phyloP scores from a whole-genome alignment of 2,113 vertebrate genomes.

The Paralichthys olivaceus region DNA sequence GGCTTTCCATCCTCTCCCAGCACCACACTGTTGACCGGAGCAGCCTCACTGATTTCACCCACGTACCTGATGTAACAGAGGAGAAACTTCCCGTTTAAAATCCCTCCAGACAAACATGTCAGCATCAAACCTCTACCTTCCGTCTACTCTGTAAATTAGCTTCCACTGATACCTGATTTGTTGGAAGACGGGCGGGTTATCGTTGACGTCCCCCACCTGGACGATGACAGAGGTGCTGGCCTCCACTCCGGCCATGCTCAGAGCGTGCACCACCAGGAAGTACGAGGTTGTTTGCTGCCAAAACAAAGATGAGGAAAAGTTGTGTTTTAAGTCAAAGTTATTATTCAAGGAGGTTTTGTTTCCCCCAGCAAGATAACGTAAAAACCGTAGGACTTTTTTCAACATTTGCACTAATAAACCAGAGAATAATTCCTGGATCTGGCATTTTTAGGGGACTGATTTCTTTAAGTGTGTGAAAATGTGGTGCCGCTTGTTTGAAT shows the following conservation, averaged over 20 bases:
- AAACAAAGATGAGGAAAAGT: slow-evolving; percentile 32
- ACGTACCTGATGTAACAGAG: slow-evolving; percentile 61
- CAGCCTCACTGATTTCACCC: slow-evolving; percentile 89
- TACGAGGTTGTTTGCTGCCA: slow-evolving; percentile 83
- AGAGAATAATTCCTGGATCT: neutral
- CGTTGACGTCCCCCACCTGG: slow-evolving; percentile 94
- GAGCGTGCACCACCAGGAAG: slow-evolving; percentile 86
- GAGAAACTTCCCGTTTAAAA: neutral
- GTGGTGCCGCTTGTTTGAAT: neutral
- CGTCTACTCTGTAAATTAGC: neutral
- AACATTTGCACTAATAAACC: too few species aligned
- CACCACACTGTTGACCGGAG: slow-evolving; percentile 92
- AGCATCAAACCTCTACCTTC: neutral
- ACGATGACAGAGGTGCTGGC: slow-evolving; percentile 88
- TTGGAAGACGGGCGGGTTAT: slow-evolving; percentile 90
- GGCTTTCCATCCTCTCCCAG: slow-evolving; percentile 86
- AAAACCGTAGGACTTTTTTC: too few species aligned
- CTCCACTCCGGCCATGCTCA: slow-evolving; percentile 93
- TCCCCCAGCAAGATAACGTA: too few species aligned
- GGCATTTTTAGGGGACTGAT: too few species aligned
- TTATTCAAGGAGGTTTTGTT: too few species aligned
- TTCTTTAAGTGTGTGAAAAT: too few species aligned
- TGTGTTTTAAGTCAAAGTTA: too few species aligned
- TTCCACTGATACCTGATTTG: slow-evolving; percentile 83
- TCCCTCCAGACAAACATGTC: neutral